A percentile compares a stretch with the other conserved stretches of the same genome.
These are phyloP conservation scores for Prietella phreatophila DNA, from an alignment of 2,113 vertebrate genomes.

Conservation along the genomic window DNA sequence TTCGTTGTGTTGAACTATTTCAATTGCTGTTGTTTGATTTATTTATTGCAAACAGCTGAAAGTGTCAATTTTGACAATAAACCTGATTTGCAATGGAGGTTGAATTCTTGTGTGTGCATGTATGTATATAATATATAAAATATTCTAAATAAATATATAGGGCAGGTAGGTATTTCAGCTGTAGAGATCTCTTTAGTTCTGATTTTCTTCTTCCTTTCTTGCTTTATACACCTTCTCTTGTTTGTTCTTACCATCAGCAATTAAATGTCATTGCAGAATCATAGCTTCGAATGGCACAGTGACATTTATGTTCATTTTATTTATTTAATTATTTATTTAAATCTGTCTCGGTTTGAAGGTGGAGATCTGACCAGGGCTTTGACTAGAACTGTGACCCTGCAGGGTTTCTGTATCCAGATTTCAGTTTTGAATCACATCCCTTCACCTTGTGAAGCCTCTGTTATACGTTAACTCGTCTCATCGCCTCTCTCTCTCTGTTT, in stretches of 20 bases:
- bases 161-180: constrained; percentile 81
- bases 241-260: constrained; percentile 15
- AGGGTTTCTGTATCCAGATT: constrained; percentile 33
- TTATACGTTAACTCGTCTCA: constrained; percentile 50
- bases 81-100: too few relatives aligned
- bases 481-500: constrained; percentile 43
- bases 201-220: constrained; percentile 55
- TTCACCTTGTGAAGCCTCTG: constrained; percentile 36
- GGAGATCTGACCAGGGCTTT: constrained; percentile 38
- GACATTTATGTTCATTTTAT: background rate
- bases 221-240: constrained; percentile 4
- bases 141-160: background rate
- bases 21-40: too few relatives aligned
- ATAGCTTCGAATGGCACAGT: background rate
- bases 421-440: constrained; percentile 59
- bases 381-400: constrained; percentile 15
- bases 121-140: too few relatives aligned
- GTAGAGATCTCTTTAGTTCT: constrained; percentile 81
- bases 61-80: too few relatives aligned
- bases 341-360: constrained; percentile 49
- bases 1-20: too few relatives aligned
- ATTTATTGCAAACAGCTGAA: too few relatives aligned
- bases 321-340: background rate
- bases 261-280: background rate
- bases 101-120: too few relatives aligned